phyloP scores from a whole-genome alignment of 2,113 vertebrate species.

The Struthidea cinerea region DNA sequence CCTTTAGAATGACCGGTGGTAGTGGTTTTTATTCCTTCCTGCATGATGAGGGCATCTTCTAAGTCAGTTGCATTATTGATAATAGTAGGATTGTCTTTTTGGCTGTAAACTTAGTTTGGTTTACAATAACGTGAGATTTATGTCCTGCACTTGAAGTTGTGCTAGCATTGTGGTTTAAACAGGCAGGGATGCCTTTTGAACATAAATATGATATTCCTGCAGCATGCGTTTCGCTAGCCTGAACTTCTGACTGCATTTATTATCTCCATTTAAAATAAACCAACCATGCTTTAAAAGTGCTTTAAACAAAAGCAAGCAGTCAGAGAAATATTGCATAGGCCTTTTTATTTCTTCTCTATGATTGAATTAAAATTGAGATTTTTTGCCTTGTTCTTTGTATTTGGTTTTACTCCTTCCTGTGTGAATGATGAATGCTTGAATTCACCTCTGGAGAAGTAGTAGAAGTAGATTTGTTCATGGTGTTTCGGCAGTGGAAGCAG shows the following conservation, averaged over 20 bases:
- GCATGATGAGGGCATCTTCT: not conserved
- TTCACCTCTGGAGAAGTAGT: not conserved
- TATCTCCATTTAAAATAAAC: not conserved
- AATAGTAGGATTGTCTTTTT: not conserved
- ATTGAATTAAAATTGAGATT: not conserved
- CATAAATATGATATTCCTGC: not conserved
- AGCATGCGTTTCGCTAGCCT: rapidly evolving
- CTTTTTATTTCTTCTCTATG: not conserved
- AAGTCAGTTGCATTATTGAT: not conserved
- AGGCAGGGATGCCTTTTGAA: not conserved
- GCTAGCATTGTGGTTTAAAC: not conserved
- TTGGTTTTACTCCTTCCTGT: not conserved
- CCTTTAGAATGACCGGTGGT: not conserved
- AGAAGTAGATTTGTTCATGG: rapidly evolving
- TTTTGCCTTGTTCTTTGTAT: not conserved
- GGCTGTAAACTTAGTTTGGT: not conserved
- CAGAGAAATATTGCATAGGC: not conserved
- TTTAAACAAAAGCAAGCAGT: not conserved
- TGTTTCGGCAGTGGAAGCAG: not conserved
- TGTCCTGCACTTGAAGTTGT: not conserved
- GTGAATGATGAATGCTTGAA: not conserved
- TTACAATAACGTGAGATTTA: not conserved
- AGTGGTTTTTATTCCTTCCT: not conserved
- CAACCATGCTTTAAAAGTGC: not conserved
- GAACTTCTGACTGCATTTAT: not conserved